Conservation (phyloP, 1,140 invertebrate genomes). For the Leptinotarsa texana region DNA sequence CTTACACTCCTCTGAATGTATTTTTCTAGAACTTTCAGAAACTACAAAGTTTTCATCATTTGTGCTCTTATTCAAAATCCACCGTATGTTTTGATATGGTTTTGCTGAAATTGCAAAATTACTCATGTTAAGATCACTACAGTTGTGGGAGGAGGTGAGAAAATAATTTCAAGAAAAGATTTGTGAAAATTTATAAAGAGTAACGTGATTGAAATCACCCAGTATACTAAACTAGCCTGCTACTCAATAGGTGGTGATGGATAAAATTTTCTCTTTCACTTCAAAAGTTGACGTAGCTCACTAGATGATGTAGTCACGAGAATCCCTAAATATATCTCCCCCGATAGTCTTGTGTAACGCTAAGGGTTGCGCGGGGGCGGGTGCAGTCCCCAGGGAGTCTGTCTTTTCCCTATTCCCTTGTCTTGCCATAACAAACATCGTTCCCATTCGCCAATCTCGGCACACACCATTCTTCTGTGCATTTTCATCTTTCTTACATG, state of each 20-base stretch:
- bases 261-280: background rate
- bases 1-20: no score
- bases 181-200: no score
- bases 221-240: background rate
- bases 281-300: slow-evolving; percentile 36
- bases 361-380: slow-evolving; percentile 50
- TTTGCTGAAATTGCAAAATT: no score
- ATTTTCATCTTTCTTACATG: slow-evolving; percentile 43
- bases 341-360: slow-evolving; percentile 43
- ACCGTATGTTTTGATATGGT: no score
- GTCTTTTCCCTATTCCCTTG: slow-evolving; percentile 55
- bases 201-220: background rate
- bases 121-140: no score
- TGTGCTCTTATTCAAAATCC: no score
- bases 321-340: slow-evolving; percentile 47
- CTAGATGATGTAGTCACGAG: slow-evolving; percentile 47
- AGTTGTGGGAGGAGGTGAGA: no score
- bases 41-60: no score
- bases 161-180: no score
- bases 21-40: no score
- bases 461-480: slow-evolving; percentile 39
- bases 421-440: slow-evolving; percentile 47
- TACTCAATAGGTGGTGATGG: background rate
- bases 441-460: slow-evolving; percentile 48
- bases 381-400: slow-evolving; percentile 60